Percentiles rank a stretch among this genome's conserved stretches.
Evolutionary conservation across 2,797 vertebrate genomes (phyloP).

Genomic region (Alosa sapidissima): DNA sequence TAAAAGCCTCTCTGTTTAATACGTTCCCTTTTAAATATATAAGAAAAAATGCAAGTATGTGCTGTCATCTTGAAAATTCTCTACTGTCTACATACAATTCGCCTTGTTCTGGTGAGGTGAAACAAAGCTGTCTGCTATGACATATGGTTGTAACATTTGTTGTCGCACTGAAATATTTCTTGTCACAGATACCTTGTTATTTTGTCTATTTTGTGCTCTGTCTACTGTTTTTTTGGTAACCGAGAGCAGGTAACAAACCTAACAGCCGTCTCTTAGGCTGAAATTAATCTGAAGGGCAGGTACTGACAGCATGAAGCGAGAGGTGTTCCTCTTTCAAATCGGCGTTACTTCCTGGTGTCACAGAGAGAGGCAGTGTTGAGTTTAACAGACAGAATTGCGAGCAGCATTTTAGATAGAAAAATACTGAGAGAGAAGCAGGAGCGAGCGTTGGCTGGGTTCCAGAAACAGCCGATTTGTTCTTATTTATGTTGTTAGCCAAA

Average conservation of each 20-base stretch:
- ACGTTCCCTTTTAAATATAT: not conserved
- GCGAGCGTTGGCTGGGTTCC: constrained; percentile 68
- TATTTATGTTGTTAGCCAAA: constrained; percentile 44
- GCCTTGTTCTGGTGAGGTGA: not conserved
- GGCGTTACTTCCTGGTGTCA: constrained; percentile 71
- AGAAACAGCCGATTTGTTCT: constrained; percentile 60
- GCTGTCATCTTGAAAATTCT: not conserved
- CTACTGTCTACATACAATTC: not conserved
- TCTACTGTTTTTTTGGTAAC: constrained; percentile 10
- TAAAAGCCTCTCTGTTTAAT: not conserved
- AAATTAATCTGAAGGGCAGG: constrained; percentile 19
- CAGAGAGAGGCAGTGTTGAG: constrained; percentile 79
- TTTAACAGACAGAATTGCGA: constrained; percentile 71
- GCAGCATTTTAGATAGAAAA: constrained; percentile 70
- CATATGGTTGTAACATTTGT: not conserved
- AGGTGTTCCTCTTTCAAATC: constrained; percentile 41
- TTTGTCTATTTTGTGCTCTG: not conserved
- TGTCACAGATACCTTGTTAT: not conserved
- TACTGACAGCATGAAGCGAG: constrained; percentile 34
- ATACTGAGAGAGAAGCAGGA: constrained; percentile 65
- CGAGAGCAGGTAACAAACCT: not conserved
- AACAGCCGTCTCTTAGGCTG: constrained; percentile 31
- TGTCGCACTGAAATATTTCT: not conserved
- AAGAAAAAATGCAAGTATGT: not conserved
- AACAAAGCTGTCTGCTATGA: not conserved